Conservation (phyloP, 2,797 vertebrate genomes). For the Arctocebus calabarensis region DNA sequence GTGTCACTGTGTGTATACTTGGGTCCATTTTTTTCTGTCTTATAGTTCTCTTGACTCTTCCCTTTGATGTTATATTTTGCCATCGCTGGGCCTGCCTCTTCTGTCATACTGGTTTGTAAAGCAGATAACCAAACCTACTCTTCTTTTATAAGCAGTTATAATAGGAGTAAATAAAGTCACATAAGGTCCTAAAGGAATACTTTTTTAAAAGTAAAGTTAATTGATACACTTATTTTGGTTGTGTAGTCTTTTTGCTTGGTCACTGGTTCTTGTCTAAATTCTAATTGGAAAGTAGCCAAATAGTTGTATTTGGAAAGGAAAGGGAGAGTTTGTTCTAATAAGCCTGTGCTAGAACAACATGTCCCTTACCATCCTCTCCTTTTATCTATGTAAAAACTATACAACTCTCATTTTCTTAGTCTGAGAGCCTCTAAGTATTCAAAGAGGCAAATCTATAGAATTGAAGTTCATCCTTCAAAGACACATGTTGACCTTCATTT, state of each 20-base stretch:
- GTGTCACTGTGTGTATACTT: background rate
- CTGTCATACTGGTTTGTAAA: conserved; percentile 24
- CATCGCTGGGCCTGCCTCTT: background rate
- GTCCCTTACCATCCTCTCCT: background rate
- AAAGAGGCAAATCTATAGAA: background rate
- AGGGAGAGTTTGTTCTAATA: background rate
- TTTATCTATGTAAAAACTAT: conserved; percentile 7
- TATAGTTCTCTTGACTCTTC: conserved; percentile 55
- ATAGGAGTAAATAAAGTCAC: conserved; percentile 1
- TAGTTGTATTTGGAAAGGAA: conserved; percentile 25
- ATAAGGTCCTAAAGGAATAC: conserved; percentile 5
- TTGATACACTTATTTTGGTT: background rate
- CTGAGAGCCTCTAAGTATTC: background rate
- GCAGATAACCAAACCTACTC: background rate
- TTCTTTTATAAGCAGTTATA: conserved; percentile 23
- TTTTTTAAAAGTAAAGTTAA: conserved; percentile 29
- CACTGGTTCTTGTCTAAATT: conserved; percentile 17
- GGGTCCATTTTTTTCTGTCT: conserved; percentile 47
- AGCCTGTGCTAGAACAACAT: background rate
- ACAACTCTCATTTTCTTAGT: background rate
- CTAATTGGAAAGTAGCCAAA: background rate
- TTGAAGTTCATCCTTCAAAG: background rate
- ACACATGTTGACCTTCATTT: conserved; percentile 13
- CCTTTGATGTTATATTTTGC: conserved; percentile 11
- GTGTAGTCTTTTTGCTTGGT: conserved; percentile 41